Percentiles rank a stretch among this genome's conserved stretches.
phyloP scores from a whole-genome alignment of 2,888 invertebrate species.

The Philereme transversata region DNA sequence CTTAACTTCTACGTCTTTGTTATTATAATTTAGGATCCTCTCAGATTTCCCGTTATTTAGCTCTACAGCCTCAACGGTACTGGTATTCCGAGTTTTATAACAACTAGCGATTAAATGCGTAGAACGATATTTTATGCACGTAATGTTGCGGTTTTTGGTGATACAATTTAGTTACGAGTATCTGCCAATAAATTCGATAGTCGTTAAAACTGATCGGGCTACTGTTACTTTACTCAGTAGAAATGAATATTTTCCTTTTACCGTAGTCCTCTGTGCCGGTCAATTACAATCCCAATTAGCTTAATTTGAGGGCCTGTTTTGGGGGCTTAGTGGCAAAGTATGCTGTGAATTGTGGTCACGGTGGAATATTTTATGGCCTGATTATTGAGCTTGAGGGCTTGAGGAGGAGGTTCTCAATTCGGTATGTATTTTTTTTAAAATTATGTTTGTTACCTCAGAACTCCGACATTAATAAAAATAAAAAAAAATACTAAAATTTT shows the following conservation, averaged over 20 bases:
- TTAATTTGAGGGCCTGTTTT: conserved; percentile 70
- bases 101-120: too few relatives aligned
- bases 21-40: conserved; percentile 29
- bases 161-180: too few relatives aligned
- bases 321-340: conserved; percentile 62
- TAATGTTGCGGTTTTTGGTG: too few relatives aligned
- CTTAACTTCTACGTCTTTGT: conserved; percentile 28
- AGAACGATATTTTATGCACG: too few relatives aligned
- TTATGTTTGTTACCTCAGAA: too few relatives aligned
- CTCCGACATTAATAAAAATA: too few relatives aligned
- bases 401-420: too few relatives aligned
- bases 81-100: too few relatives aligned
- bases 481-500: too few relatives aligned
- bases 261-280: conserved; percentile 60
- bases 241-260: conserved; percentile 72
- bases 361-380: conserved; percentile 35
- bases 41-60: conserved; percentile 9
- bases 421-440: too few relatives aligned
- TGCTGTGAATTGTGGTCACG: conserved; percentile 53
- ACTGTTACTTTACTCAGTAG: conserved; percentile 30
- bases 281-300: conserved; percentile 77
- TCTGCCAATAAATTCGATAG: too few relatives aligned
- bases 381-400: not conserved
- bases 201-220: not conserved
- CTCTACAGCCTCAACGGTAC: not conserved